These are phyloP conservation scores for Fulica atra DNA, from an alignment of 2,113 vertebrate genomes.

Conservation along the genomic window DNA sequence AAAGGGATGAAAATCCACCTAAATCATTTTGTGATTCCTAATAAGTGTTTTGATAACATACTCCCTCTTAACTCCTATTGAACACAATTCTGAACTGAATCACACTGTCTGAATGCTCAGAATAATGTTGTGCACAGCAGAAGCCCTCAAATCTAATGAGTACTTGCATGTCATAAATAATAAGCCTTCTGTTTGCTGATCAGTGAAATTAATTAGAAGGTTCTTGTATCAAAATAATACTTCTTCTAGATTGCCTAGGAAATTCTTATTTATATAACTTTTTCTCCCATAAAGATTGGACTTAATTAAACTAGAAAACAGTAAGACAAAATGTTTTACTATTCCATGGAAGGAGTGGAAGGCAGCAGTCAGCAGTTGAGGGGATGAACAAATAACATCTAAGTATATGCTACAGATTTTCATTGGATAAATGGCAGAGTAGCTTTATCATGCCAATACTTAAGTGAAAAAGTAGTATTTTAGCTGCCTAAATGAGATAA, in stretches of 20 bases:
- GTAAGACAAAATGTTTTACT: not conserved
- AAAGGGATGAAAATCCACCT: not conserved
- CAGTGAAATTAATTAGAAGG: constrained; percentile 24
- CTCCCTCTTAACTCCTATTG: not conserved
- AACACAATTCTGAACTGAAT: not conserved
- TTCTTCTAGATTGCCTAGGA: not conserved
- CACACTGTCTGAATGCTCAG: not conserved
- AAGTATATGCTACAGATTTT: not conserved
- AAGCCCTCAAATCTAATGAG: not conserved
- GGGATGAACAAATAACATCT: not conserved
- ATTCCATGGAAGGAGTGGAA: not conserved
- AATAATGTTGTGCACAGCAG: not conserved
- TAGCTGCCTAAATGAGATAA: not conserved
- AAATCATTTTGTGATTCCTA: not conserved
- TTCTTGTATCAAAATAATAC: not conserved
- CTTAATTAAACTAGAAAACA: not conserved
- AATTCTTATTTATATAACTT: not conserved
- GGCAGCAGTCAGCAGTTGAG: not conserved
- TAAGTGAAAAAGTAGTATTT: not conserved
- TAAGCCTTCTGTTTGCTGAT: not conserved
- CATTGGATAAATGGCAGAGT: not conserved
- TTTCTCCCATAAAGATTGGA: not conserved
- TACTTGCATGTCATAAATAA: not conserved
- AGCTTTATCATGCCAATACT: not conserved
- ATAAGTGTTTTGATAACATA: not conserved